phyloP scores from a whole-genome alignment of 2,797 vertebrate genomes.

The Adelosebastes latens region DNA sequence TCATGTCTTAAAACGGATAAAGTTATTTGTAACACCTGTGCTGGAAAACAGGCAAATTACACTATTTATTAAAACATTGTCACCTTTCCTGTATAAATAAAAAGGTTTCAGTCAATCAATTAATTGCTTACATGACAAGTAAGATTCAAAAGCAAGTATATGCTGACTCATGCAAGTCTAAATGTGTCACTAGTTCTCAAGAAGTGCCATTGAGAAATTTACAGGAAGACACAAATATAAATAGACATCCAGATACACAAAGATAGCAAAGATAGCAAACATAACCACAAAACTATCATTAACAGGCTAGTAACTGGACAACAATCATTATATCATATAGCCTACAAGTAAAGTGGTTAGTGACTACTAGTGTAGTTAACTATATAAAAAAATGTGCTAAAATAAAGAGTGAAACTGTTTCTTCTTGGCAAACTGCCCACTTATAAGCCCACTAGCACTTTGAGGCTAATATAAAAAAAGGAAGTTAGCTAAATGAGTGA shows the following conservation, averaged over 20 bases:
- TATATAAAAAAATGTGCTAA: neutral
- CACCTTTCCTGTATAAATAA: neutral
- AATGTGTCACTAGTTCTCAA: neutral
- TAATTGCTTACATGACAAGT: neutral
- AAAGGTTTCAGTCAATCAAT: neutral
- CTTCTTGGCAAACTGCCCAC: neutral
- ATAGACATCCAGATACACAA: neutral
- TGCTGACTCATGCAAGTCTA: neutral
- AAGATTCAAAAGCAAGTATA: neutral
- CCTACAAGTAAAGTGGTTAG: neutral
- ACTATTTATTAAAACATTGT: neutral
- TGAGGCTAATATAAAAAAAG: neutral
- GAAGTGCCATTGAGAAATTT: neutral
- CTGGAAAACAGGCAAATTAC: neutral
- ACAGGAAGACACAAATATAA: conserved; percentile 11
- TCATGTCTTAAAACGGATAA: neutral
- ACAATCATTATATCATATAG: too few relatives aligned
- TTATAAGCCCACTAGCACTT: neutral
- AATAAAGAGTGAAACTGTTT: neutral
- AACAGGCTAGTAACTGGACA: neutral
- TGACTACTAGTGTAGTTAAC: neutral
- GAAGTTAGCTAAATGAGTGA: conserved; percentile 1
- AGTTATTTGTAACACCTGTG: too few relatives aligned
- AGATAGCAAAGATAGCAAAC: neutral
- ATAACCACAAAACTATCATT: neutral